phyloP scores from a whole-genome alignment of 2,797 vertebrate genomes.

The Prionace glauca region DNA sequence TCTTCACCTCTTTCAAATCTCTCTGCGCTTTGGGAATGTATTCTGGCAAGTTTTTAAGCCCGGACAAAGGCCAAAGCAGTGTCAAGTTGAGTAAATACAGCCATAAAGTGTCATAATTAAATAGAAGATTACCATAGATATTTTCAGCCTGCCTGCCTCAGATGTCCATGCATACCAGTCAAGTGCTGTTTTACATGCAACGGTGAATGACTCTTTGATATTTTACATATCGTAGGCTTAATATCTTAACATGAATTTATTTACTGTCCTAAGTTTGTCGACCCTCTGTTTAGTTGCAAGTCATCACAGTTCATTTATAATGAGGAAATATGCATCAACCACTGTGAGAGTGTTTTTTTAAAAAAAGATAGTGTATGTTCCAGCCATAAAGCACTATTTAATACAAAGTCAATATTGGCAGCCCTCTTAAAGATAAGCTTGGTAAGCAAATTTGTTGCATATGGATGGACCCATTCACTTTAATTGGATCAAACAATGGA shows the following conservation, averaged over 20 bases:
- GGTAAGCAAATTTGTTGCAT: not conserved
- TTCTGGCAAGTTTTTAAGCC: not conserved
- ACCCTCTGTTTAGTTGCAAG: not conserved
- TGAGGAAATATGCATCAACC: not conserved
- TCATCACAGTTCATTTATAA: not conserved
- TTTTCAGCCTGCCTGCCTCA: not conserved
- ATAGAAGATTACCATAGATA: not conserved
- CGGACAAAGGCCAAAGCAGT: not conserved
- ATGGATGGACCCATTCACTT: not conserved
- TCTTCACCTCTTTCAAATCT: not conserved
- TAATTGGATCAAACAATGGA: not conserved
- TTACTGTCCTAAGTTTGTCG: not conserved
- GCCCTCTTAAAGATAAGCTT: not conserved
- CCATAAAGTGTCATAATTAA: conserved; percentile 9
- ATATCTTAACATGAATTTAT: not conserved
- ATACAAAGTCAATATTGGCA: not conserved
- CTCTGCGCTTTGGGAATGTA: not conserved
- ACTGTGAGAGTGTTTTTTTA: not conserved
- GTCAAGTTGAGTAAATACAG: not conserved
- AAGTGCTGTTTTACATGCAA: not conserved
- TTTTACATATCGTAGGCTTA: not conserved
- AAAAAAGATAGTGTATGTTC: not conserved
- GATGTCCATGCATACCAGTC: not conserved
- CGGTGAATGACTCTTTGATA: not conserved
- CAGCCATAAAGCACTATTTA: not conserved